Evolutionary conservation across 2,113 vertebrate species (phyloP), one percentile per base, ranked within the genome.

Genomic region (Cheirogaleus medius): DNA sequence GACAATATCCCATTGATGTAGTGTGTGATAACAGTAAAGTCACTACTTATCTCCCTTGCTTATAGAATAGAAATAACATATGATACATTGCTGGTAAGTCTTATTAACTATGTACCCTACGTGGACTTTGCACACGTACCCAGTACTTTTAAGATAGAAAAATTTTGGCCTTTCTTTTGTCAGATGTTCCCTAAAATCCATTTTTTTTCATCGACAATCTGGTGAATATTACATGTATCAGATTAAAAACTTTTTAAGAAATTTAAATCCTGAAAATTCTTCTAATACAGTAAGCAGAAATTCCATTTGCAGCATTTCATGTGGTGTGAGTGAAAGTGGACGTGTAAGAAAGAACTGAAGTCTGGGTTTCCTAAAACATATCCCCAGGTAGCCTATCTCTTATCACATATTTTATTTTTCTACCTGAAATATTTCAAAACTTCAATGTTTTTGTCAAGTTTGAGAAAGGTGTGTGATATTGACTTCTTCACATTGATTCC

Each of bases 401-500:
- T 32, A 86, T 34, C 64, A 77, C 29, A 74, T 29, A 74, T 60
- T 49, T 87, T 81, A 56, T 71, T 88, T 58, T 68, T 87, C 87
- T n/a, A 64, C 13, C 42, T 60, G 80, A 87, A 90, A 52, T 94
- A 94, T 81, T 83, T 94, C 14, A 91, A 29, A 93, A 96, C 27
- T 58, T 64, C 91, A 88, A 47, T 64, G 8, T 83, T 92, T 90
- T 83, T 77, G 42, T 39, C 68, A 93, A 60, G 37, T 81, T 84
- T 87, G 90, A 95, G 87, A 74, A 95, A 80, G 77, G 58, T 87
- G 14, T 80, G 10, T 76, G 20, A 10, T 44, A 78, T 4, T 90
- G 94, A 87, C 74, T 93, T 94, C 17, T 94, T 90, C 71, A 84
- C 71, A 76, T 0, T 7, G 52, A 54, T 66, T 44, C 89, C 52